Percentiles rank a stretch among this genome's conserved stretches.
Evolutionary conservation across 2,888 invertebrate genomes (phyloP).

Genomic region (Drosophila multiciliata): DNA sequence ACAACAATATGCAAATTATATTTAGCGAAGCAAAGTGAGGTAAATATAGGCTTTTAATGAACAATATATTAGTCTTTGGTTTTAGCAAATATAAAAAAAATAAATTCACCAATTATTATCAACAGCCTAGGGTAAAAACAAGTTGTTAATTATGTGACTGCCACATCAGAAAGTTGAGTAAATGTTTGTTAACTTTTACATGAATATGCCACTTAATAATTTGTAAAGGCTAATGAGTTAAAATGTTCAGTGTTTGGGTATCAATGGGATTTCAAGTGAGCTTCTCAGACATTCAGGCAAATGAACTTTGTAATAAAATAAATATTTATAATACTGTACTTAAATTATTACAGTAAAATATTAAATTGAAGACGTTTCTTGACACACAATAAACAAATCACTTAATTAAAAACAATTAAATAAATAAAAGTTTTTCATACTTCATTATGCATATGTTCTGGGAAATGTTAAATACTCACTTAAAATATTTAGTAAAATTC

Average conservation of each 20-base stretch:
- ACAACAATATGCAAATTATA: background rate
- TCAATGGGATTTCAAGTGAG: conserved; percentile 10
- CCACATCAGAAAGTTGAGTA: conserved; percentile 2
- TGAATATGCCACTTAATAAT: conserved; percentile 48
- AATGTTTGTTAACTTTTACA: conserved; percentile 14
- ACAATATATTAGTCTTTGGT: background rate
- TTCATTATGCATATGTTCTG: background rate
- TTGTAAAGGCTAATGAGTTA: conserved; percentile 26
- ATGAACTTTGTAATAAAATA: background rate
- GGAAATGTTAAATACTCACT: background rate
- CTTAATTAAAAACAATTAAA: background rate
- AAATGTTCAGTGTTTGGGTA: conserved; percentile 19
- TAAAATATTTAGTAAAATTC: background rate
- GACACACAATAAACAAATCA: background rate
- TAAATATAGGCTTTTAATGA: no score
- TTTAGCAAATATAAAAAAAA: background rate
- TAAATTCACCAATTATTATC: background rate
- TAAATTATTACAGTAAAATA: background rate
- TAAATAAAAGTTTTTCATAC: background rate
- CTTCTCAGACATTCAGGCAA: background rate
- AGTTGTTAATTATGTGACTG: background rate
- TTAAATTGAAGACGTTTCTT: background rate
- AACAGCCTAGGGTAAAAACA: background rate
- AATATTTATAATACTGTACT: background rate
- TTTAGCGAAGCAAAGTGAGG: no score